Conservation (phyloP, 2,797 vertebrate genomes). For the Sebastes hubbsi region DNA sequence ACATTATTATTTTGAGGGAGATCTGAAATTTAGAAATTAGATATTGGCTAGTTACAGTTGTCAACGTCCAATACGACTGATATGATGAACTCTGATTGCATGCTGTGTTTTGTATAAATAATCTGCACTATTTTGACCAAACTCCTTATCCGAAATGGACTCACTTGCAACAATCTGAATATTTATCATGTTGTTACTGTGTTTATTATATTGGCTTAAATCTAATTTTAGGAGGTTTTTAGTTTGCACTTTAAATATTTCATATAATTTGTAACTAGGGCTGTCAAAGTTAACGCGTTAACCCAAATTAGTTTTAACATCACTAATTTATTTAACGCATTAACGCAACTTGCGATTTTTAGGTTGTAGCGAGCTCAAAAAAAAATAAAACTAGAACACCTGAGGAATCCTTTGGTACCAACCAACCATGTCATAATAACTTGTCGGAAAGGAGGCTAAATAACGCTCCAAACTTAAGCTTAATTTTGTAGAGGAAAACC, state of each 20-base stretch:
- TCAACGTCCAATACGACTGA: not conserved
- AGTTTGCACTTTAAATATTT: not conserved
- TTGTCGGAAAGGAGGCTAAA: too few relatives aligned
- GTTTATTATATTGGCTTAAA: not conserved
- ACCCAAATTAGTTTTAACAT: too few relatives aligned
- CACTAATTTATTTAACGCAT: rapidly evolving
- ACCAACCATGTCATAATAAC: too few relatives aligned
- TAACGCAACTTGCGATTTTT: too few relatives aligned
- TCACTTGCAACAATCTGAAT: not conserved
- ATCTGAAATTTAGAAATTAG: not conserved
- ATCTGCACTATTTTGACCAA: not conserved
- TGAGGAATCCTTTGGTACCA: too few relatives aligned
- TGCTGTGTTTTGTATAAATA: not conserved
- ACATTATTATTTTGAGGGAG: not conserved
- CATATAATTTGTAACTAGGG: not conserved
- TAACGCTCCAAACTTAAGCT: too few relatives aligned
- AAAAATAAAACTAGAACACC: too few relatives aligned
- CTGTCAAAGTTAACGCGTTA: too few relatives aligned
- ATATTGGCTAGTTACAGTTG: not conserved
- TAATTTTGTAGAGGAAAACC: too few relatives aligned
- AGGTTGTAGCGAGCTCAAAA: too few relatives aligned
- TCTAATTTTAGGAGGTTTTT: not conserved
- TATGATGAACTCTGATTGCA: not conserved
- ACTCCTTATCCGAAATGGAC: not conserved
- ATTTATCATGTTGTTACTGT: not conserved